phyloP scores from a whole-genome alignment of 2,113 vertebrate species.

The Silurus asotus region DNA sequence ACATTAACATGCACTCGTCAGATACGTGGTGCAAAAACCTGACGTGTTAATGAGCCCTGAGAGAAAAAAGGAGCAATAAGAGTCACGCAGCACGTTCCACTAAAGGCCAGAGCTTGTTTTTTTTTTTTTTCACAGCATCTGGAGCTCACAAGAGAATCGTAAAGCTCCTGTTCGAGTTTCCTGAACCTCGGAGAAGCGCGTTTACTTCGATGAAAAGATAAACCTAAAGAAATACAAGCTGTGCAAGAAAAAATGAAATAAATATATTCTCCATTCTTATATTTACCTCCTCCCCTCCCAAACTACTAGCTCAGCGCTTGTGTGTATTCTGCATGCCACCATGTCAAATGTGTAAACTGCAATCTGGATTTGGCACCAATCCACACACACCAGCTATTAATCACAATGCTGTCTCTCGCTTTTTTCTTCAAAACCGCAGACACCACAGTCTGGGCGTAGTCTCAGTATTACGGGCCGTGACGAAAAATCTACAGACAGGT shows the following conservation, averaged over 20 bases:
- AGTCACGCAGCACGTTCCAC: neutral
- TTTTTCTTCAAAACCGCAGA: conserved; percentile 39
- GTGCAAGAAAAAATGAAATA: neutral
- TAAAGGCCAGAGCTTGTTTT: conserved; percentile 2
- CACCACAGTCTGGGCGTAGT: conserved; percentile 33
- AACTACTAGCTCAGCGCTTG: neutral
- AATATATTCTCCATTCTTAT: neutral
- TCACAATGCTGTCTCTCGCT: conserved; percentile 41
- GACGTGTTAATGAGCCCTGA: conserved; percentile 34
- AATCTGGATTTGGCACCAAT: conserved; percentile 35
- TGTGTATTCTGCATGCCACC: conserved; percentile 22
- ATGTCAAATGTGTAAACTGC: conserved; percentile 12
- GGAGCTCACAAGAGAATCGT: conserved; percentile 4
- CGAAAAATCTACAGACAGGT: conserved; percentile 32
- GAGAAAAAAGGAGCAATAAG: conserved; percentile 14
- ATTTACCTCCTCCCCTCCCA: neutral
- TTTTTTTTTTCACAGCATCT: neutral
- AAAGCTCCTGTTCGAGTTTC: conserved; percentile 21
- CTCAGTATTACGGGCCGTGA: neutral
- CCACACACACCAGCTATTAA: conserved; percentile 37
- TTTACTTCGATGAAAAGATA: conserved; percentile 10
- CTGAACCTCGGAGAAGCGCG: neutral
- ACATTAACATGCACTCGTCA: neutral
- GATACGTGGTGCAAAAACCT: neutral
- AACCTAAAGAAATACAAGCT: neutral